Evolutionary conservation across 1,140 invertebrate genomes (phyloP).

Genomic region (Lepidurus arcticus): DNA sequence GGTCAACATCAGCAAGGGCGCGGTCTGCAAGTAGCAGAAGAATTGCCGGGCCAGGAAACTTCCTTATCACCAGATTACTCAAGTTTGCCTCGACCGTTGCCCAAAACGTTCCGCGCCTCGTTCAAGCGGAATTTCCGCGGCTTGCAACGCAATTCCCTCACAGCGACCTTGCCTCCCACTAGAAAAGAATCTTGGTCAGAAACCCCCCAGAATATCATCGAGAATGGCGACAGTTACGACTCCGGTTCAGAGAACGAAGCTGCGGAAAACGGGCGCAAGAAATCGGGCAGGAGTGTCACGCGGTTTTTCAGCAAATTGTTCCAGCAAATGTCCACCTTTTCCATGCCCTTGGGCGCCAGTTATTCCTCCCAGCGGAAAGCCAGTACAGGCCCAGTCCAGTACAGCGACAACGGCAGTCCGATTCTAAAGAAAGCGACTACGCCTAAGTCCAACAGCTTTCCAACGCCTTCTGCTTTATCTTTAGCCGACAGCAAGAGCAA

Average conservation of each 20-base stretch:
- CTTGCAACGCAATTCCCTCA: not conserved
- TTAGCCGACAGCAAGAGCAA: constrained; percentile 15
- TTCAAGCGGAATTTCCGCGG: not conserved
- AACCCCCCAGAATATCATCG: not conserved
- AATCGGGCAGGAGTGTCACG: not conserved
- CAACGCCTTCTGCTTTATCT: constrained; percentile 8
- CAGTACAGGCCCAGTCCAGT: not conserved
- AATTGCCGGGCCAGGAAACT: not conserved
- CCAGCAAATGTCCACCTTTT: not conserved
- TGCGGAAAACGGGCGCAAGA: not conserved
- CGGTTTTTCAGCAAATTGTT: constrained; percentile 1
- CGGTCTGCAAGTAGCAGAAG: not conserved
- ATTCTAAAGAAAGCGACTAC: not conserved
- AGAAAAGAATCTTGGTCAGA: not conserved
- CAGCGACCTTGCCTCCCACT: not conserved
- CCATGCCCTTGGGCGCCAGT: not conserved
- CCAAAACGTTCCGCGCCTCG: not conserved
- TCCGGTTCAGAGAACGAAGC: not conserved
- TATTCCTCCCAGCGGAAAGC: not conserved
- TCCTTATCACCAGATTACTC: constrained; percentile 4
- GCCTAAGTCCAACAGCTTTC: constrained; percentile 14
- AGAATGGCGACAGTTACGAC: not conserved
- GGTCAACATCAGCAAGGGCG: constrained; percentile 11
- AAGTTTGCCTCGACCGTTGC: not conserved
- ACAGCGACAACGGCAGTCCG: not conserved